Conservation (phyloP, 2,888 invertebrate genomes). For the Machimus rusticus region DNA sequence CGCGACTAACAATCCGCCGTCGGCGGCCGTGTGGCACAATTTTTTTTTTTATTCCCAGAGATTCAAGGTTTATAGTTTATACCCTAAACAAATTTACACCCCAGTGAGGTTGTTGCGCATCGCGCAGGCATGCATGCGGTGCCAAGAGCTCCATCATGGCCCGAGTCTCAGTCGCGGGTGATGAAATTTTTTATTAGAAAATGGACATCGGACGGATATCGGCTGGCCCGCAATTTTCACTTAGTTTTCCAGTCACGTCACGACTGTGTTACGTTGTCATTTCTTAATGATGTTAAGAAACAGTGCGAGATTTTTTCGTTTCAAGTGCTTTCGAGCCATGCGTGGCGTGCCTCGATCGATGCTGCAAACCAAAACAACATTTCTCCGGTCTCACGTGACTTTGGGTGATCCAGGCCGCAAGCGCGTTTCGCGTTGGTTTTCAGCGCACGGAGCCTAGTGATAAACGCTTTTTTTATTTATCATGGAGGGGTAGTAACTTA, state of each 20-base stretch:
- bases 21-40: conserved; percentile 12
- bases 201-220: conserved; percentile 31
- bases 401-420: neutral
- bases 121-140: neutral
- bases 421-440: neutral
- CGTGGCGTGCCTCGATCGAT: neutral
- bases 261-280: conserved; percentile 25
- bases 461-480: neutral
- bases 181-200: conserved; percentile 37
- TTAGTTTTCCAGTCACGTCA: conserved; percentile 33
- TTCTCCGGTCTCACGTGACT: neutral
- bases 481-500: neutral
- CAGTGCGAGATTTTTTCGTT: conserved; percentile 11
- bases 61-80: conserved; percentile 16
- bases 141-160: conserved; percentile 5
- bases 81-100: conserved; percentile 27
- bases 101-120: neutral
- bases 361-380: conserved; percentile 18
- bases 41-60: neutral
- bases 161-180: neutral
- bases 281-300: conserved; percentile 36
- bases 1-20: neutral
- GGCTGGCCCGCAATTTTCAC: conserved; percentile 27
- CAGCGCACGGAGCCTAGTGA: neutral
- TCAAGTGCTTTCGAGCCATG: neutral